Conservation (phyloP, 2,113 vertebrate genomes). For the Phalacrocorax pelagicus region DNA sequence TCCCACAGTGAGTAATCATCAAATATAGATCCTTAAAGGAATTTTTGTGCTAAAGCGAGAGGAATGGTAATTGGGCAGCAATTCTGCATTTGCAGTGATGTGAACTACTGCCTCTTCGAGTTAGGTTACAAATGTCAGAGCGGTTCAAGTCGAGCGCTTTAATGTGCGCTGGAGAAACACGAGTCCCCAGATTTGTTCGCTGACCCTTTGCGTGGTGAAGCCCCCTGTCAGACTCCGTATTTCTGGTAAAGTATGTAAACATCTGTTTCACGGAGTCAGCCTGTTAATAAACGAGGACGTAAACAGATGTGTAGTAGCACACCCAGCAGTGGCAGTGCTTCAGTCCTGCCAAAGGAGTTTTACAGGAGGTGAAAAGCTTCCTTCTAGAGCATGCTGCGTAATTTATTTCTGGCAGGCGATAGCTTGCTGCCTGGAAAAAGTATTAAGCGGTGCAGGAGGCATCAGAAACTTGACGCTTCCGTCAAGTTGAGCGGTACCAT, state of each 20-base stretch:
- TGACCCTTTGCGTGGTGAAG: background rate
- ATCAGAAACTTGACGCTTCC: background rate
- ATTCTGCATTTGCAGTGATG: background rate
- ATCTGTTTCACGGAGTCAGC: fast-evolving
- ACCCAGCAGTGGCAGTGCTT: background rate
- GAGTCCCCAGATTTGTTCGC: background rate
- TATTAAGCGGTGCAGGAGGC: background rate
- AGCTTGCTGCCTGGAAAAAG: background rate
- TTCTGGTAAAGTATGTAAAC: background rate
- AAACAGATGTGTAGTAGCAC: fast-evolving
- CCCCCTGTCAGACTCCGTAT: fast-evolving
- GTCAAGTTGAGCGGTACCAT: background rate
- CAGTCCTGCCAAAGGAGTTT: background rate
- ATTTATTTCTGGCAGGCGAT: background rate
- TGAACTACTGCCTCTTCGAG: background rate
- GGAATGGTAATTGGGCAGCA: background rate
- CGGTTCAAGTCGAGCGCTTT: fast-evolving
- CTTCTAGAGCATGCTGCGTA: background rate
- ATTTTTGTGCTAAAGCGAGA: background rate
- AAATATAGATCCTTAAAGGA: background rate
- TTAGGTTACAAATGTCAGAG: background rate
- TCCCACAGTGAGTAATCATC: background rate
- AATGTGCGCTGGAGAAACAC: background rate
- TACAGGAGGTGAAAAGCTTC: background rate
- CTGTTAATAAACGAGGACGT: background rate